Evolutionary conservation across 2,797 vertebrate species (phyloP), one percentile per base, ranked within the genome.

Genomic region (Tapera naevia): DNA sequence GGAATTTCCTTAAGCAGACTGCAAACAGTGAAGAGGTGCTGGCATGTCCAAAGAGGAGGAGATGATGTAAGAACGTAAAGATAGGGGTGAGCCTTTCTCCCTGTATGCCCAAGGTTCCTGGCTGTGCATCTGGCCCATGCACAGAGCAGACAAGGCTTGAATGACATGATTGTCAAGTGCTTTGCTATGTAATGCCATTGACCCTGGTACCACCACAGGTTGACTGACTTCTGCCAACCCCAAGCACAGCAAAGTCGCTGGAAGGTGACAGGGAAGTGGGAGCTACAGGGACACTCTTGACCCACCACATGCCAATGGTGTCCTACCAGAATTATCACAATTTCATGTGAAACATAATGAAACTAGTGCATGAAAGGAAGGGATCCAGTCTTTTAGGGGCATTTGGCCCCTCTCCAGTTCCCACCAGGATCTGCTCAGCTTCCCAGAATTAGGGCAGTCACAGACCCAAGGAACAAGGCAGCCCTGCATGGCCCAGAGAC

Each of bases 141-240:
- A 11, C 16, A 6, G 39, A 48, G 60, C n/a, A 70, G 80, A 33
- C 37, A 45, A 57, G 32, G 37, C 35, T 35, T 13, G 60, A 35
- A 50, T 35, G 46, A 17, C 1, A 0, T 17, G 87, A 67, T 25
- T 57, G 87, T 74, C 61, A 2, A 61, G 48, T 8, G 5, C 35
- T 88, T 51, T 11, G 18, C 74, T 46, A 7, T 0, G 32, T 24
- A 27, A 3, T 0, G 4, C 58, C 73, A 30, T 7, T 1, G 1
- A 9, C 19, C 14, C 46, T 50, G 33, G 1, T 6, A 48, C 37
- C 9, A 37, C 53, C 60, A 27, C 0, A 5, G 48, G 15, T 3
- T 53, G 71, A 30, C 10, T 24, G 28, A 19, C 54, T 46, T 70
- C 65, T 79, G 86, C 67, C 81, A 61, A 22, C 4, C 67, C 28